Evolutionary conservation across 2,113 vertebrate species (phyloP).

Genomic region (Arothron firmamentum): DNA sequence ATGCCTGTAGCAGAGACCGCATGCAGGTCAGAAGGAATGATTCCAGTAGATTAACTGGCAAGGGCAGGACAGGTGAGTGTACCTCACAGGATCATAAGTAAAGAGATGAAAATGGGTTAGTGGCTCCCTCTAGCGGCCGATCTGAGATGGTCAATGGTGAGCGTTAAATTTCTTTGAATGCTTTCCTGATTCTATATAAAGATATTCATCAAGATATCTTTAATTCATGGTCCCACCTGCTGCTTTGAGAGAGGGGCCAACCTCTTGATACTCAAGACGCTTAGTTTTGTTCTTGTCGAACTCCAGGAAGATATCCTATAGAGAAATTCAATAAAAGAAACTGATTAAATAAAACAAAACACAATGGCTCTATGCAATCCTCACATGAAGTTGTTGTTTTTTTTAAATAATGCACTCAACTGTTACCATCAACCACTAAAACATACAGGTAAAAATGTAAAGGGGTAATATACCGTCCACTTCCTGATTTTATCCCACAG

Average conservation of each 20-base stretch:
- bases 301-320: constrained; percentile 70
- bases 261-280: constrained; percentile 66
- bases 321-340: constrained; percentile 11
- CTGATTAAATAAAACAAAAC: not conserved
- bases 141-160: too few relatives aligned
- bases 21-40: not conserved
- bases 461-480: constrained; percentile 65
- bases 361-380: not conserved
- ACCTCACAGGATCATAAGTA: too few relatives aligned
- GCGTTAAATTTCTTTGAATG: too few relatives aligned
- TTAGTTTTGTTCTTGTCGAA: constrained; percentile 67
- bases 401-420: too few relatives aligned
- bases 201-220: too few relatives aligned
- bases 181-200: too few relatives aligned
- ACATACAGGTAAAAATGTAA: too few relatives aligned
- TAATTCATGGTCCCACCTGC: constrained; percentile 56
- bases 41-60: not conserved
- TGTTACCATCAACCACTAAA: too few relatives aligned
- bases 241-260: constrained; percentile 57
- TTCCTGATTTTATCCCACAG: constrained; percentile 70
- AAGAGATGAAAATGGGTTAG: too few relatives aligned
- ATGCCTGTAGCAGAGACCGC: constrained; percentile 59
- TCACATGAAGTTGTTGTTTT: too few relatives aligned
- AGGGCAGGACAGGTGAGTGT: too few relatives aligned
- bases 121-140: too few relatives aligned